Conservation (phyloP, 2,888 invertebrate genomes). For the Caenorhabditis japonica region DNA sequence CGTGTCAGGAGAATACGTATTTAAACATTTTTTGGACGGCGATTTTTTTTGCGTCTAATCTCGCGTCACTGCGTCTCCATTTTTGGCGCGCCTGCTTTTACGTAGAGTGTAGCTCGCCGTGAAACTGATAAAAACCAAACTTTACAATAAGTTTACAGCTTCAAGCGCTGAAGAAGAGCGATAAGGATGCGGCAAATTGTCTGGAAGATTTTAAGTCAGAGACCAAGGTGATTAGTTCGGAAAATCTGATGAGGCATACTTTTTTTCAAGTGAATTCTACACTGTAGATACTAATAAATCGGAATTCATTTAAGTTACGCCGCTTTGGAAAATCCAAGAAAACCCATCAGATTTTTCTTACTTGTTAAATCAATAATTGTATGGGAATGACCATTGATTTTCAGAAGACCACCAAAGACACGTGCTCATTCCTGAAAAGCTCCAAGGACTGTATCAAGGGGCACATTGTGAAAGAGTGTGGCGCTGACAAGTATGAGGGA, state of each 20-base stretch:
- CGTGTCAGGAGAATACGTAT: not conserved
- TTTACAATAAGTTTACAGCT: not conserved
- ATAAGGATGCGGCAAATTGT: slow-evolving; percentile 34
- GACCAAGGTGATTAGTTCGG: slow-evolving; percentile 4
- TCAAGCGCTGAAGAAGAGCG: slow-evolving; percentile 27
- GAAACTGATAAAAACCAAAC: too few species aligned
- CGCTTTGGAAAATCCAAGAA: too few species aligned
- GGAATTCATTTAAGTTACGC: too few species aligned
- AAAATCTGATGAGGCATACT: not conserved
- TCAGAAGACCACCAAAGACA: slow-evolving; percentile 31
- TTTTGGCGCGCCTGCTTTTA: too few species aligned
- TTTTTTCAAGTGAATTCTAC: too few species aligned
- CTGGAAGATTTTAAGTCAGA: slow-evolving; percentile 43
- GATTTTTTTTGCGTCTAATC: too few species aligned
- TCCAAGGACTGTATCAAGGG: slow-evolving; percentile 41
- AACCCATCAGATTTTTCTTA: too few species aligned
- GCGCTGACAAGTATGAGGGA: slow-evolving; percentile 28
- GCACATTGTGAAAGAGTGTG: slow-evolving; percentile 36
- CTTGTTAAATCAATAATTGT: too few species aligned
- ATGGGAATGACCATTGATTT: not conserved
- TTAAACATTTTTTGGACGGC: not conserved
- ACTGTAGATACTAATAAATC: too few species aligned
- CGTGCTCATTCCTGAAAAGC: slow-evolving; percentile 38
- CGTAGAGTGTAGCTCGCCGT: too few species aligned
- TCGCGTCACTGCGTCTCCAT: too few species aligned